A percentile compares a stretch with the other conserved stretches of the same genome.
Conservation (phyloP, 2,888 invertebrate species). For the Drosophila acutilabella region DNA sequence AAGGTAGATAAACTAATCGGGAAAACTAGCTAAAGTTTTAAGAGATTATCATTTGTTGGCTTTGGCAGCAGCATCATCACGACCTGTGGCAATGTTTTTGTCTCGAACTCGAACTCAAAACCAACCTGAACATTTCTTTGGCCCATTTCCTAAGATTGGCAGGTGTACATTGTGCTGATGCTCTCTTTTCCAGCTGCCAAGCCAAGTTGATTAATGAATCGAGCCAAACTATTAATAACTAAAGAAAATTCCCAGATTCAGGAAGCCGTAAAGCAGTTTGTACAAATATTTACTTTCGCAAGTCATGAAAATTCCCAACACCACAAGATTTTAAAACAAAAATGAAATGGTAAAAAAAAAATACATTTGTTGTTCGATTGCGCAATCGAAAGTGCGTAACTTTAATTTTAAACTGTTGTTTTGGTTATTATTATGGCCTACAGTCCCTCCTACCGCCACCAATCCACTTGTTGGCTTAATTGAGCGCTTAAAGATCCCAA, state of each 20-base stretch:
- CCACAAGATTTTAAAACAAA: conserved; percentile 24
- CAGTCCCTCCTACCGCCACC: background rate
- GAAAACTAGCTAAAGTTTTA: conserved; percentile 14
- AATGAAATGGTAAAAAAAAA: background rate
- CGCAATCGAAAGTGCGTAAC: conserved; percentile 74
- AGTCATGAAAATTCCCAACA: conserved; percentile 55
- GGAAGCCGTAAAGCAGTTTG: conserved; percentile 53
- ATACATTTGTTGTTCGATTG: conserved; percentile 38
- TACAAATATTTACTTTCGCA: conserved; percentile 73
- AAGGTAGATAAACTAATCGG: conserved; percentile 11
- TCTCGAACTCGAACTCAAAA: conserved; percentile 3
- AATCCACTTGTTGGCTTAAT: conserved; percentile 45
- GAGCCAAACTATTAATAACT: conserved; percentile 37
- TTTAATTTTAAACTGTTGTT: conserved; percentile 40
- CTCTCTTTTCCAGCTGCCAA: conserved; percentile 26
- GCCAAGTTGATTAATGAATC: conserved; percentile 65
- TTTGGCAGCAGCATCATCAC: conserved; percentile 6
- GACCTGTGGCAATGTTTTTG: conserved; percentile 14
- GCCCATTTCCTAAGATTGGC: conserved; percentile 46
- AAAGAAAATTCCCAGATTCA: conserved; percentile 21
- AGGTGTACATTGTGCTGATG: conserved; percentile 47
- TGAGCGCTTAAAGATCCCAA: conserved; percentile 43
- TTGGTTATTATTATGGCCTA: conserved; percentile 15
- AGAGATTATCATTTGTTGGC: conserved; percentile 24
- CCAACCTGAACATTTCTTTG: conserved; percentile 29